Conservation (phyloP, 2,113 vertebrate genomes). For the Cygnus atratus region DNA sequence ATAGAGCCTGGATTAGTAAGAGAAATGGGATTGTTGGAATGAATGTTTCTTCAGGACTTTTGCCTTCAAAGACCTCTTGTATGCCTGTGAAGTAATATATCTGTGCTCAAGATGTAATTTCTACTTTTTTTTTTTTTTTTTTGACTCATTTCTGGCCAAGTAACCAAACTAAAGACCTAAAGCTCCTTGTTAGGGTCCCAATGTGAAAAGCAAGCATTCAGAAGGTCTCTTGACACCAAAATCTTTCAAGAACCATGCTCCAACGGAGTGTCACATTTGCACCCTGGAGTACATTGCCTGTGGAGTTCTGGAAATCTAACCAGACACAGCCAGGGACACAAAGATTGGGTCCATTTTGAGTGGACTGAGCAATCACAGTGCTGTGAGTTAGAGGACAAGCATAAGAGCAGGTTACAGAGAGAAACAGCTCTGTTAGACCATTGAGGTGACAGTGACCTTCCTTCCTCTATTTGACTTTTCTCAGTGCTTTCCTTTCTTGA, state of each 20-base stretch:
- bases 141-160: background rate
- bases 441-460: conserved; percentile 19
- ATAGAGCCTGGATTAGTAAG: background rate
- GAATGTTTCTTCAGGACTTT: background rate
- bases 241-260: background rate
- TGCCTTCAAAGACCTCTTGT: background rate
- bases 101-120: background rate
- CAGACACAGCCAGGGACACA: background rate
- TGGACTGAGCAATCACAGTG: background rate
- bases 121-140: background rate
- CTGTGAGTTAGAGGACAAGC: background rate
- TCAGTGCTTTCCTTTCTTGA: background rate
- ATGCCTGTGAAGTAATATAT: fast-evolving
- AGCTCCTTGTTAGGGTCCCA: fast-evolving
- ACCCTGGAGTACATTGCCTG: background rate
- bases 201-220: background rate
- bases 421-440: background rate
- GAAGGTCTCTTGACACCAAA: background rate
- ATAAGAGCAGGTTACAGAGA: background rate
- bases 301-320: background rate
- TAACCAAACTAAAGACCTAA: background rate
- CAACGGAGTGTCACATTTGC: background rate
- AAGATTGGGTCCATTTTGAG: background rate
- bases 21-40: background rate
- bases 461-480: background rate